Evolutionary conservation across 2,797 vertebrate genomes (phyloP), one percentile per base, ranked within the genome.

Genomic region (Anableps anableps): DNA sequence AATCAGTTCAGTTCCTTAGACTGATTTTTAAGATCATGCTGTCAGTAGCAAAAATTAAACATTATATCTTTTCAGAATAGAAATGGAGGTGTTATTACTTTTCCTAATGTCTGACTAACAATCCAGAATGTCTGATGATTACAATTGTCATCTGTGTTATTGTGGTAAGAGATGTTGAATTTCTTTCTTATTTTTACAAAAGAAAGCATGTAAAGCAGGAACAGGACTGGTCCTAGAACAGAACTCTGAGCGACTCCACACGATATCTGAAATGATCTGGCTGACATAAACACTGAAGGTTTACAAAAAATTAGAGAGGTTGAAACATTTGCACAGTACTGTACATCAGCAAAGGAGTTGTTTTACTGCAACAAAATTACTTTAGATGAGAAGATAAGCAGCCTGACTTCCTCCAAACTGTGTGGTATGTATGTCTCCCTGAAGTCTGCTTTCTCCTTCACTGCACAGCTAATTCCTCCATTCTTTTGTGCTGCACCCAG

Each of bases 401-500:
- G 85, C 85, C 82, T 76, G 74, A 60, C 75, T 81, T 90, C 43
- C 81, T 48, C 77, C 85, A 85, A 89, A 89, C 84, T 90, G 87
- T 88, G 83, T 84, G 85, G 86, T 88, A 88, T 71, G 68, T 34
- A 51, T 91, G 88, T 92, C 91, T 89, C 83, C 80, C 85, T 83
- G 84, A 82, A 89, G 86, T 88, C 80, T 90, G 88, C 85, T 88
- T 89, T 89, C 90, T 91, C 84, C 80, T 82, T 88, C 78, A 85
- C 92, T 90, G 90, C 88, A 71, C 75, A 66, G 81, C 87, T 92
- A 92, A 93, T 92, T 90, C 92, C 86, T 19, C 80, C 78, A 89
- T 93, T 94, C 89, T 93, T 92, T 88, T 90, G 83, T 74, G 84
- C 81, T 81, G 88, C 43, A 83, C 91, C 91, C 86, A 87, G 86